Evolutionary conservation across 2,797 vertebrate species (phyloP).

Genomic region (Sebastes hopkinsi): DNA sequence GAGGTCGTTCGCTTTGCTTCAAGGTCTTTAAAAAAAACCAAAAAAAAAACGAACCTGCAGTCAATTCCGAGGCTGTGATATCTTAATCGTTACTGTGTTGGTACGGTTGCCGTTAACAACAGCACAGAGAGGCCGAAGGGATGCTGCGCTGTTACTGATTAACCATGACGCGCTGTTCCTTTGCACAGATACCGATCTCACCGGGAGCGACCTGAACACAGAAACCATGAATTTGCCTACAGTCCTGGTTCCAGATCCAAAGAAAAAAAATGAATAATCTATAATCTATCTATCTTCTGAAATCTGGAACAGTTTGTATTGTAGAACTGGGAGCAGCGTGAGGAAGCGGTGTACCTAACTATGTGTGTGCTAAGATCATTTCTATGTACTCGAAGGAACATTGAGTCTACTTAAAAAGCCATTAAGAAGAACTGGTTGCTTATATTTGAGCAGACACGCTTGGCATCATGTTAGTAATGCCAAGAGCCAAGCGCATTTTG

Average conservation of each 20-base stretch:
- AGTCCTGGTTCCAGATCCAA: not conserved
- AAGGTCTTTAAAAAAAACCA: not conserved
- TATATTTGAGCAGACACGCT: not conserved
- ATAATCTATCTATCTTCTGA: not conserved
- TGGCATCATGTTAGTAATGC: not conserved
- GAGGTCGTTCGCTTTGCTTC: not conserved
- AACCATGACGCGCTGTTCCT: not conserved
- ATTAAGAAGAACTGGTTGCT: not conserved
- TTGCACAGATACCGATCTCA: conserved; percentile 5
- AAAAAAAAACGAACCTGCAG: not conserved
- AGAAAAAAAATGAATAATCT: not conserved
- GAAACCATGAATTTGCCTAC: not conserved
- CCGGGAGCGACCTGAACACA: not conserved
- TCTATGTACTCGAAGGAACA: not conserved
- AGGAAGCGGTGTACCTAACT: not conserved
- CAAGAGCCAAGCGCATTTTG: not conserved
- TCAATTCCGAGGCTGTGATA: not conserved
- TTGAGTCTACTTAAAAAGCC: conserved; percentile 14
- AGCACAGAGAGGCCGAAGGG: not conserved
- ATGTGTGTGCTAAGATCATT: not conserved
- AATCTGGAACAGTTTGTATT: not conserved
- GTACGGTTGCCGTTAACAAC: not conserved
- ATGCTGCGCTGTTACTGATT: conserved; percentile 14
- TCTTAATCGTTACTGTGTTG: not conserved
- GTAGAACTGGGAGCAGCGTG: not conserved